These are phyloP conservation scores for Myripristis murdjan DNA, from an alignment of 2,797 vertebrate species.

Conservation along the genomic window DNA sequence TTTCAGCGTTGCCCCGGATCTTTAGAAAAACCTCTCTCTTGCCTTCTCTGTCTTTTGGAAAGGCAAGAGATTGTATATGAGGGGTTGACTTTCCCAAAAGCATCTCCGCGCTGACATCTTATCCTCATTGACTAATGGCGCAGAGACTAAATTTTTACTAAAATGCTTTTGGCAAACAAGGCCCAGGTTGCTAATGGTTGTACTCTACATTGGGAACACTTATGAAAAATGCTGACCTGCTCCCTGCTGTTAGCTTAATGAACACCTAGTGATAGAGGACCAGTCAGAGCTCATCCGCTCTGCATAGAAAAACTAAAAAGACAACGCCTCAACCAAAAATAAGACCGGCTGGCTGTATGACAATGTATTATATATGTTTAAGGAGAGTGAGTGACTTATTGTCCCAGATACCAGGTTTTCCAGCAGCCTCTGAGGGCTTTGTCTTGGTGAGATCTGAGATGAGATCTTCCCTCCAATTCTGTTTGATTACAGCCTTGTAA, in stretches of 20 bases:
- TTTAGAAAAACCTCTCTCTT: conserved; percentile 19
- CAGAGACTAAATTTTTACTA: background rate
- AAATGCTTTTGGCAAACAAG: conserved; percentile 41
- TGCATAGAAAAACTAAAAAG: conserved; percentile 36
- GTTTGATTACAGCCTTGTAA: conserved; percentile 49
- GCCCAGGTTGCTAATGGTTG: conserved; percentile 40
- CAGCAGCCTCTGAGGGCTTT: conserved; percentile 46
- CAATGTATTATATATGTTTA: conserved; percentile 22
- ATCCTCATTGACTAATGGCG: conserved; percentile 22
- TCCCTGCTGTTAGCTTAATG: conserved; percentile 52
- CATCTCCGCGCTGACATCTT: conserved; percentile 18
- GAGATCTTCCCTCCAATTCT: conserved; percentile 39
- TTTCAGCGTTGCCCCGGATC: background rate
- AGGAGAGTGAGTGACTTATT: conserved; percentile 31
- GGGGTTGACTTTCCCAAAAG: conserved; percentile 28
- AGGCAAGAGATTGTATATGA: background rate
- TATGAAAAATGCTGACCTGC: conserved; percentile 30
- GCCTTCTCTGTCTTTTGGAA: background rate
- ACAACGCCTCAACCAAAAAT: background rate
- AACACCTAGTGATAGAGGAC: conserved; percentile 34
- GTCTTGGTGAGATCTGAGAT: conserved; percentile 35
- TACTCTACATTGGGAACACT: conserved; percentile 35
- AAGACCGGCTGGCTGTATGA: background rate
- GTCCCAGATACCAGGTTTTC: conserved; percentile 29
- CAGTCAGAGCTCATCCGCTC: conserved; percentile 4